Conservation (phyloP, 1,140 invertebrate species). For the Drosophila orena region DNA sequence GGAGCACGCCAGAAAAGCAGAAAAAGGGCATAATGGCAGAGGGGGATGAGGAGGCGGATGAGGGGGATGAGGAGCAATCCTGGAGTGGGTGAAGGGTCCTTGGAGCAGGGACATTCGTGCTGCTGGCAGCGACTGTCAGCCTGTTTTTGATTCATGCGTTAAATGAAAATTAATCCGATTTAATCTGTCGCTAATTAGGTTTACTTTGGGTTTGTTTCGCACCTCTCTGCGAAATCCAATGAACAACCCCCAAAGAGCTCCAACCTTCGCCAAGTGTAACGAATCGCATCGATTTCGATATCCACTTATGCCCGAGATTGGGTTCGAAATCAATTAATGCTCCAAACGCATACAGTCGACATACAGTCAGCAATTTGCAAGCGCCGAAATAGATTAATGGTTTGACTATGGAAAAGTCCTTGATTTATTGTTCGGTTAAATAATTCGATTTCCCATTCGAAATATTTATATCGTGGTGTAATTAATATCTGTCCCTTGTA, state of each 20-base stretch:
- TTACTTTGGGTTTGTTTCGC: slow-evolving; percentile 81
- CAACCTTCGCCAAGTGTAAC: slow-evolving; percentile 6
- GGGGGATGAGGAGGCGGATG: background rate
- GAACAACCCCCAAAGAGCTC: slow-evolving; percentile 9
- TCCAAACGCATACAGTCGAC: slow-evolving; percentile 6
- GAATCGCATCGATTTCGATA: slow-evolving; percentile 38
- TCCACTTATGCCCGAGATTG: slow-evolving; percentile 26
- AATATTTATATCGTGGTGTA: slow-evolving; percentile 38
- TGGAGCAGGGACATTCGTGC: slow-evolving; percentile 37
- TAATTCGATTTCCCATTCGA: slow-evolving; percentile 28
- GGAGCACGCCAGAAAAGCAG: slow-evolving; percentile 29
- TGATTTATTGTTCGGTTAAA: slow-evolving; percentile 38
- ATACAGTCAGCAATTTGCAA: slow-evolving; percentile 37
- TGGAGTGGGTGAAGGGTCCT: background rate
- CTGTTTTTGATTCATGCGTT: slow-evolving; percentile 81
- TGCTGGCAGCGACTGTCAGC: slow-evolving; percentile 61
- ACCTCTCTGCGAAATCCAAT: slow-evolving; percentile 44
- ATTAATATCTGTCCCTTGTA: slow-evolving; percentile 18
- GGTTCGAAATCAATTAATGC: slow-evolving; percentile 46
- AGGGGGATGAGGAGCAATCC: no score
- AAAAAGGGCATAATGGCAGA: slow-evolving; percentile 7
- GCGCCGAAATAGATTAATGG: slow-evolving; percentile 47
- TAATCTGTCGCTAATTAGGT: slow-evolving; percentile 84
- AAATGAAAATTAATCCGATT: slow-evolving; percentile 84
- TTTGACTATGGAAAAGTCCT: slow-evolving; percentile 3